Base-by-base conservation (phyloP, 2,113 vertebrate species). In the Sclerurus mexicanus region DNA sequence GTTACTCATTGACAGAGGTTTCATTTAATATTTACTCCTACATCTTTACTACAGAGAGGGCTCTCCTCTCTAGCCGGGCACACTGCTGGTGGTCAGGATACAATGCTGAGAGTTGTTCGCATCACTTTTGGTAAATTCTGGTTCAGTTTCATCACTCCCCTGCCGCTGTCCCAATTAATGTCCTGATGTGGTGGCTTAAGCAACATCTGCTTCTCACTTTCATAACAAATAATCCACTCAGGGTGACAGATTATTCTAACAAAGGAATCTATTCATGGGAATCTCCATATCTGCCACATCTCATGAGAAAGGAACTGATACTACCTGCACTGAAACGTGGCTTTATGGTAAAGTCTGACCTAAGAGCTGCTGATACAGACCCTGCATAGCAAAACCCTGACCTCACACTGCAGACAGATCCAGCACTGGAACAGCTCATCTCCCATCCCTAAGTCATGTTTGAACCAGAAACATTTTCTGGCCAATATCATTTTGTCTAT, bases 401-500 rank as follows among this genome's bases (percentile, higher is more conserved):
- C 30, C 76, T 69, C 13, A 47, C 22, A 15, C 28, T 47, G 68
- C 59, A 60, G 35, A 44, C 71, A 73, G 39, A 58, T 11, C 60
- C 49, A 59, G n/a, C 23, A 52, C 71, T 21, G 66, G 7, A 81
- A 72, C 58, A 74, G 55, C 88, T 92, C 85, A 72, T 50, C 31
- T n/a, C 31, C 42, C 35, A 15, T 8, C 42, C 37, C 76, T 62
- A 31, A 59, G 22, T 27, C 64, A 24, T 3, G 4, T 31, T 24
- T 55, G 37, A 73, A 49, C 6, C 20, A 56, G 55, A 35, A 81
- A 35, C 7, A 22, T 42, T 62, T 86, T 66, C 75, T 67, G 37
- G 31, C 16, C 37, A n/a, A 0, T 35, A 30, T 11, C 0, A n/a
- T 53, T 86, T 56, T 55, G 30, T 8, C 66, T 60, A 2, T 0